Base-by-base conservation (phyloP, 2,888 invertebrate species). In the Octonoba sinensis region DNA sequence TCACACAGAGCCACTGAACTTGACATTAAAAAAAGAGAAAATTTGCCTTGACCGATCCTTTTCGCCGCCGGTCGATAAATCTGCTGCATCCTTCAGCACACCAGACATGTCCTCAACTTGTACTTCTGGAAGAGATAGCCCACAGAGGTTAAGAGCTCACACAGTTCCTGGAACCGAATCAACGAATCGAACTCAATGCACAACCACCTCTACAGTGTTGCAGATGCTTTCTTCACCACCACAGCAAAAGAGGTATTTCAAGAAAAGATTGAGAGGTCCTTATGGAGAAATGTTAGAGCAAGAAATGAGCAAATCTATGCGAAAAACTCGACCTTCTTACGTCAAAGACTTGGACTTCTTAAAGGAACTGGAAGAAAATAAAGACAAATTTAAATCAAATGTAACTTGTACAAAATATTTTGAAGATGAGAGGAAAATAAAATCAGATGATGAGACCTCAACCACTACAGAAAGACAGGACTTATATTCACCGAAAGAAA, bases 201-300 rank as follows among this genome's bases (percentile, higher is more conserved):
- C 13, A 3, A 15, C 65, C 13, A 1, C 27, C 15, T 59, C 59
- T 22, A 36, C 36, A 4, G 36, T 36, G 36, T 36, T 36, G 36
- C 36, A 36, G 36, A 36, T 36, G 36, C 24, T 22, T 16, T 46
- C 54, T 11, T 62, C 81, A 11, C 81, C 81, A n/a, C 62, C 73
- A 0, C 86, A 85, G 13, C 87, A 87, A 3, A 84, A 87, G 13
- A 91, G 94, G 49, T 94, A 93, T 86, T 93, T 93, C 22, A 95
- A 93, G 87, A 90, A 93, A 24, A 93, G 93, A 0, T 88, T 93
- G 11, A 90, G 94, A 18, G 93, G 94, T 0, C 94, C 94, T 0
- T 93, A 93, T 86, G 93, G 93, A 0, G 93, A 93, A 87, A 93
- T 94, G 93, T 88, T 94, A 36, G 93, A 94, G 87, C 93, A 93